A percentile compares a stretch with the other conserved stretches of the same genome.
Conservation (phyloP, 2,888 invertebrate genomes). For the Gonocerus acuteangulatus region DNA sequence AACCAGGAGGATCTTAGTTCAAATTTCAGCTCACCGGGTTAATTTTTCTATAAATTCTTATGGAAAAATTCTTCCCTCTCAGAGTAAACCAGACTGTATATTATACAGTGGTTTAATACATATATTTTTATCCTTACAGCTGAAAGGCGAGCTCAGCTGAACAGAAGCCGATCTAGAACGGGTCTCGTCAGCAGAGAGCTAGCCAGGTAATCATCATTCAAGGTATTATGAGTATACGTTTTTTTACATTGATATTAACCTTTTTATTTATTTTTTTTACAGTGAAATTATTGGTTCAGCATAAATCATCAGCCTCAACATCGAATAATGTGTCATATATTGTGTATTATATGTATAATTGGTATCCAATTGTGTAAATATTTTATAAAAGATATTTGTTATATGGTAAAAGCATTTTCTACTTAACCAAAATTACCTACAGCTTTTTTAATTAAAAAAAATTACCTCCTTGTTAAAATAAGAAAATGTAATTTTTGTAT, state of each 20-base stretch:
- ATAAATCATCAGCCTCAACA: slow-evolving; percentile 36
- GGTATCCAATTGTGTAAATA: slow-evolving; percentile 22
- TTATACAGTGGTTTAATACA: too few species aligned
- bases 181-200: slow-evolving; percentile 58
- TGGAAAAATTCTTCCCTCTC: too few species aligned
- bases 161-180: slow-evolving; percentile 76
- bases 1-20: too few species aligned
- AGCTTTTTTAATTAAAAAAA: not conserved
- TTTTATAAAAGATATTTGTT: not conserved
- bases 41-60: too few species aligned
- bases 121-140: slow-evolving; percentile 60
- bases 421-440: not conserved
- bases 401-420: not conserved
- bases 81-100: too few species aligned
- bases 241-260: not conserved
- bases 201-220: slow-evolving; percentile 50
- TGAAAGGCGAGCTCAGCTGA: slow-evolving; percentile 83
- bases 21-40: too few species aligned
- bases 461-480: not conserved
- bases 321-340: slow-evolving; percentile 3
- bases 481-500: not conserved
- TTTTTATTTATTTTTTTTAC: slow-evolving; percentile 37
- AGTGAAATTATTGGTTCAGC: slow-evolving; percentile 46
- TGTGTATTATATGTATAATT: slow-evolving; percentile 4
- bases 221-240: too few species aligned